These are phyloP conservation scores for Ferdinandea cuprea DNA, from an alignment of 2,888 invertebrate species.

Conservation along the genomic window DNA sequence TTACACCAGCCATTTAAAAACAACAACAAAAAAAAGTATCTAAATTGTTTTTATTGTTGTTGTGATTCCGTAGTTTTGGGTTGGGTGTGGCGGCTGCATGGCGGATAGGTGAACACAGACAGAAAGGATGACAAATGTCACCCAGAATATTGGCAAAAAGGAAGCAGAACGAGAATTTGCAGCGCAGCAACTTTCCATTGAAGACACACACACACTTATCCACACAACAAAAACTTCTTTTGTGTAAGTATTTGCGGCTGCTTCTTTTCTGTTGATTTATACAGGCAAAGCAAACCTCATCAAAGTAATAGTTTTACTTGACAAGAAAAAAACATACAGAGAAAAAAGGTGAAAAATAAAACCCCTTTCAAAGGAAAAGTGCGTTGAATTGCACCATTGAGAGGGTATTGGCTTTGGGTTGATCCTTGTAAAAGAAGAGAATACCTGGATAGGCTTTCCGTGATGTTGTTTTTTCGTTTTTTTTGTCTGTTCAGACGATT, in stretches of 20 bases:
- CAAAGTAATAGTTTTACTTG: conserved; percentile 25
- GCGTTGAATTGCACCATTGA: conserved; percentile 18
- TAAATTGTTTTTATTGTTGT: not conserved
- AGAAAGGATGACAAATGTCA: conserved; percentile 48
- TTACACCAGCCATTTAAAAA: conserved; percentile 44
- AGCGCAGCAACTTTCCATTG: conserved; percentile 26
- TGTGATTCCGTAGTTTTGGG: conserved; percentile 10
- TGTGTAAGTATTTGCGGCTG: not conserved
- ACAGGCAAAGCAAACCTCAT: conserved; percentile 1
- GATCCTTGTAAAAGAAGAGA: not conserved
- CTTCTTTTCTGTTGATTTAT: not conserved
- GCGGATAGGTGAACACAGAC: conserved; percentile 45
- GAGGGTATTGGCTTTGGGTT: conserved; percentile 32
- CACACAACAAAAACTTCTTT: no score
- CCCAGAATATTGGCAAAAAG: conserved; percentile 33
- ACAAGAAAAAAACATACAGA: not conserved
- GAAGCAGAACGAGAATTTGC: conserved; percentile 5
- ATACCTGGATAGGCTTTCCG: not conserved
- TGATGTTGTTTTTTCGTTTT: not conserved
- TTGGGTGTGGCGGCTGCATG: conserved; percentile 56
- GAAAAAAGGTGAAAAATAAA: not conserved
- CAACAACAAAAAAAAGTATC: not conserved
- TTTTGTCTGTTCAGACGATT: not conserved
- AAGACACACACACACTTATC: not conserved
- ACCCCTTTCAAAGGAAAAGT: not conserved